A percentile compares a stretch with the other conserved stretches of the same genome.
phyloP scores from a whole-genome alignment of 2,113 vertebrate species.

The Semnopithecus entellus region DNA sequence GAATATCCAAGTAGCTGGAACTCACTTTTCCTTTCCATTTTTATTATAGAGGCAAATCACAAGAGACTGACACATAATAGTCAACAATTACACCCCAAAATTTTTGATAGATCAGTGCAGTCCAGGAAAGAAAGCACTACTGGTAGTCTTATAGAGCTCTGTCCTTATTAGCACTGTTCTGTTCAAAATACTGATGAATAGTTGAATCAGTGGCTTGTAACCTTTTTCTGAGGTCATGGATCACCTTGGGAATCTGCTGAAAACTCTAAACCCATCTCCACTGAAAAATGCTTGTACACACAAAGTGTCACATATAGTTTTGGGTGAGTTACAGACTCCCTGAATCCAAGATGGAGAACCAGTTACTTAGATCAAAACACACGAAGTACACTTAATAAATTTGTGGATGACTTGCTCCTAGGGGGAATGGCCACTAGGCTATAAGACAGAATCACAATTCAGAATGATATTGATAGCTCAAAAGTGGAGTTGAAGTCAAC shows the following conservation, averaged over 20 bases:
- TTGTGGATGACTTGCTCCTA: neutral
- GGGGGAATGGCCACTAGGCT: neutral
- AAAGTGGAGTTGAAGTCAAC: constrained; percentile 17
- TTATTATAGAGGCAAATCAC: neutral
- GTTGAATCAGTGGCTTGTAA: neutral
- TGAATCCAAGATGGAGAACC: constrained; percentile 29
- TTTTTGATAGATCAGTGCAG: constrained; percentile 6
- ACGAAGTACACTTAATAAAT: constrained; percentile 37
- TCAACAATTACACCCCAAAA: neutral
- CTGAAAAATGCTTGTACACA: constrained; percentile 20
- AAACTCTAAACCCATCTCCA: neutral
- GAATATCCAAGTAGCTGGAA: neutral
- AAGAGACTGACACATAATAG: neutral
- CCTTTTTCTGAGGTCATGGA: constrained; percentile 17
- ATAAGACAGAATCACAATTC: neutral
- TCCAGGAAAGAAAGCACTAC: neutral
- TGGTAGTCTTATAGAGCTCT: neutral
- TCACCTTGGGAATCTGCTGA: constrained; percentile 7
- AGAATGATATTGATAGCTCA: neutral
- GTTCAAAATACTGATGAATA: constrained; percentile 28
- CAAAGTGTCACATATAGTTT: neutral
- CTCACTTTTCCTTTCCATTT: constrained; percentile 5
- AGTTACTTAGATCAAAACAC: constrained; percentile 9
- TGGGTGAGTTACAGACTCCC: neutral
- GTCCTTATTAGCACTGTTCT: neutral